Conservation (phyloP, 2,797 vertebrate species). For the Peromyscus attwateri region DNA sequence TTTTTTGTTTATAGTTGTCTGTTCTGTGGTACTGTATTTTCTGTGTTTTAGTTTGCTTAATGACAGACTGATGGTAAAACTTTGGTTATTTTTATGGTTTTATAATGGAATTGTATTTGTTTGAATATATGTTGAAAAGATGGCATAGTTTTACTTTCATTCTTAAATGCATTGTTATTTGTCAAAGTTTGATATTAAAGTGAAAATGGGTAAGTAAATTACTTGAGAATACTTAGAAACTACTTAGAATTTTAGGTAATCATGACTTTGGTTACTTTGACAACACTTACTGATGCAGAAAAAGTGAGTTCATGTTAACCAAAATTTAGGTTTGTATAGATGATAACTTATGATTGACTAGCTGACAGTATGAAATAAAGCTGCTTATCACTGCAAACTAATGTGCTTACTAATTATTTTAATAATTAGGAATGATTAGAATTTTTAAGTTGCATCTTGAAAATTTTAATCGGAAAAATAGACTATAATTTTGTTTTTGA, state of each 20-base stretch:
- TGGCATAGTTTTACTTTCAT: conserved; percentile 46
- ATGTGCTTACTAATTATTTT: conserved; percentile 78
- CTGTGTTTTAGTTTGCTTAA: conserved; percentile 59
- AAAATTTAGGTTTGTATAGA: conserved; percentile 49
- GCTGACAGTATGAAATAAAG: conserved; percentile 44
- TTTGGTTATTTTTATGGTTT: conserved; percentile 36
- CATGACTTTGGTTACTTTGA: conserved; percentile 20
- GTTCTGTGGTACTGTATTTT: conserved; percentile 56
- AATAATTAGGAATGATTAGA: conserved; percentile 73
- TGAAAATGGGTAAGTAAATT: conserved; percentile 47
- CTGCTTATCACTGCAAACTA: conserved; percentile 80
- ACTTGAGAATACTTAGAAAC: conserved; percentile 57
- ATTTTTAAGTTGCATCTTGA: conserved; percentile 74
- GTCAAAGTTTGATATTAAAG: conserved; percentile 29
- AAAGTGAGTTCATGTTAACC: conserved; percentile 60
- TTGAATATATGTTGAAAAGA: conserved; percentile 55
- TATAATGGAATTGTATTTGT: conserved; percentile 11
- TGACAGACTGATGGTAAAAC: conserved; percentile 1
- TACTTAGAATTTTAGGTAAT: conserved; percentile 58
- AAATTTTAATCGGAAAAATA: conserved; percentile 69
- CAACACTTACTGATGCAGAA: conserved; percentile 38
- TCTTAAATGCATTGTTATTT: conserved; percentile 22
- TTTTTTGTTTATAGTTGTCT: not conserved
- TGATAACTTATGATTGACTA: conserved; percentile 57
- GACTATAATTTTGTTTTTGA: conserved; percentile 76